These are phyloP conservation scores for Paralvinella palmiformis DNA, from an alignment of 1,140 invertebrate species.

Conservation along the genomic window DNA sequence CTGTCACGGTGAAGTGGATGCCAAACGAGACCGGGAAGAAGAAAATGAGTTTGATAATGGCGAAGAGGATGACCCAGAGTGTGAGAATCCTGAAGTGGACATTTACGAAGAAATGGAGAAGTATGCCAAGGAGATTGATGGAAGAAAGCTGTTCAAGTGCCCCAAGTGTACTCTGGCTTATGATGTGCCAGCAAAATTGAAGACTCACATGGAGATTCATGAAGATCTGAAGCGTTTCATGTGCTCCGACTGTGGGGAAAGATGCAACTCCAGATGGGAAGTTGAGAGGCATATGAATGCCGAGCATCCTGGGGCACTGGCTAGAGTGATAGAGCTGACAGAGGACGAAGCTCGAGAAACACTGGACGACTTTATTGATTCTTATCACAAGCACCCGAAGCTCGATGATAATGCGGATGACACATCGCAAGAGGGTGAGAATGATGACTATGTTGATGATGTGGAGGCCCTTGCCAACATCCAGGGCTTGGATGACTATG, in stretches of 20 bases:
- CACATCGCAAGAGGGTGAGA: neutral
- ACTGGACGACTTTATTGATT: neutral
- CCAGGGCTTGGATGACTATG: conserved; percentile 8
- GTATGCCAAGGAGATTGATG: neutral
- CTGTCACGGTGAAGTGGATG: neutral
- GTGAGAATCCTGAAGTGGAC: neutral
- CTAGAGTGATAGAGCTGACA: conserved; percentile 1
- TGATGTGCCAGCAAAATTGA: conserved; percentile 38
- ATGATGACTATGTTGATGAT: neutral
- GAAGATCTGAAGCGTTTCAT: conserved; percentile 54
- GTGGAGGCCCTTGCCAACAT: conserved; percentile 4
- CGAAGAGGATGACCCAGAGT: neutral
- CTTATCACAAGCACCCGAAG: neutral
- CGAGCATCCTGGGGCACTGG: conserved; percentile 62
- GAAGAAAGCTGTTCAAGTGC: conserved; percentile 25
- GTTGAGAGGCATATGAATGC: conserved; percentile 86
- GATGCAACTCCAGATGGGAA: conserved; percentile 68
- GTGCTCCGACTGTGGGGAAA: conserved; percentile 85
- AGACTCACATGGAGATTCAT: conserved; percentile 42
- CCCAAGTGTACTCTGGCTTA: conserved; percentile 39
- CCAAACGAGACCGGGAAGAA: neutral
- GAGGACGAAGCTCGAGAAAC: conserved; percentile 7
- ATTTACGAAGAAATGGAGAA: conserved; percentile 57
- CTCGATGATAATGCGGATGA: neutral
- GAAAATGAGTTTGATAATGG: neutral